phyloP scores from a whole-genome alignment of 2,113 vertebrate species.

The Pteropus alecto region DNA sequence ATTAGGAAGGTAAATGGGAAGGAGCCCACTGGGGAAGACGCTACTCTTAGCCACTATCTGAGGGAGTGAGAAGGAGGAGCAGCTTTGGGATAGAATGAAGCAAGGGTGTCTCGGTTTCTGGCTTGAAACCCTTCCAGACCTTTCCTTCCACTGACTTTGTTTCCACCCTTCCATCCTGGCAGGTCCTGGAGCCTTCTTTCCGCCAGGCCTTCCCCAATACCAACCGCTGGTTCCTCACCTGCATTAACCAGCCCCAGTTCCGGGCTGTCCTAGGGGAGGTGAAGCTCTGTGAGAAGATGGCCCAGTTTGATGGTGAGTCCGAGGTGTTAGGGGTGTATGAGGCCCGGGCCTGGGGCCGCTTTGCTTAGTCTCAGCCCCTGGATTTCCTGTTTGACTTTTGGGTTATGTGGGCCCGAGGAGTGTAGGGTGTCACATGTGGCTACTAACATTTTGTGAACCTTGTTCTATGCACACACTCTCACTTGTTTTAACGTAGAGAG shows the following conservation, averaged over 20 bases:
- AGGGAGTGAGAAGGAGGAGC: background rate
- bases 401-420: background rate
- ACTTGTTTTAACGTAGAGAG: accelerated
- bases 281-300: constrained; percentile 95
- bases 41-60: background rate
- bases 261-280: constrained; percentile 90
- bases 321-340: accelerated
- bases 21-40: background rate
- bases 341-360: background rate
- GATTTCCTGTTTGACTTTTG: background rate
- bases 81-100: background rate
- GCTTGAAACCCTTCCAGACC: background rate
- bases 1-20: background rate
- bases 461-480: accelerated
- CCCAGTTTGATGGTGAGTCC: constrained; percentile 92
- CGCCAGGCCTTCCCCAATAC: constrained; percentile 90
- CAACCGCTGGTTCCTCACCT: constrained; percentile 93
- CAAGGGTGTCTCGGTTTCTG: accelerated
- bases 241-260: constrained; percentile 93
- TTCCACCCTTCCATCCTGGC: background rate
- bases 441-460: background rate
- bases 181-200: constrained; percentile 93
- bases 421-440: accelerated
- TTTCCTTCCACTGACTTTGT: background rate
- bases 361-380: background rate